phyloP scores from a whole-genome alignment of 1,140 invertebrate genomes.

The Brachionus rubens region DNA sequence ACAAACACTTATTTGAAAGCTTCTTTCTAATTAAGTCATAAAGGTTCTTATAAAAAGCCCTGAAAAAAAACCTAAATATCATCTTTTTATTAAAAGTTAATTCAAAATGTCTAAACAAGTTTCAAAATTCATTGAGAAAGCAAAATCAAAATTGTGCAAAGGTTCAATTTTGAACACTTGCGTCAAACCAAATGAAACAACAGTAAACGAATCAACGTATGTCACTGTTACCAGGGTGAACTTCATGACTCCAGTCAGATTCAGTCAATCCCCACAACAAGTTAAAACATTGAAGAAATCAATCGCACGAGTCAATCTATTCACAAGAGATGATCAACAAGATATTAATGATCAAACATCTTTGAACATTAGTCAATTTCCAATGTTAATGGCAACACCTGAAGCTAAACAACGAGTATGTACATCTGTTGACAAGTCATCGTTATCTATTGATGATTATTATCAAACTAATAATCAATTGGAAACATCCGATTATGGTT shows the following conservation, averaged over 20 bases:
- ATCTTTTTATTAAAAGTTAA: too few relatives aligned
- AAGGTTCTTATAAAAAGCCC: too few relatives aligned
- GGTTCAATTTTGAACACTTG: not conserved
- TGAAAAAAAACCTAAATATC: too few relatives aligned
- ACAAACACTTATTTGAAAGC: too few relatives aligned
- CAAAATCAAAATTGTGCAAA: not conserved
- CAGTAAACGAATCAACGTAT: not conserved
- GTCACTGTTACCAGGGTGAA: not conserved
- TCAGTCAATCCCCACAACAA: not conserved
- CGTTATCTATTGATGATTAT: too few relatives aligned
- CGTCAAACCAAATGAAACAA: not conserved
- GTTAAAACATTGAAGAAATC: constrained; percentile 7
- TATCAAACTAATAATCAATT: not conserved
- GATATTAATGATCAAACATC: not conserved
- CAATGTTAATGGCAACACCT: not conserved
- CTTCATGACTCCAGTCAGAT: not conserved
- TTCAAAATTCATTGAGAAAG: not conserved
- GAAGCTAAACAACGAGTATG: not conserved
- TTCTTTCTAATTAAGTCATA: too few relatives aligned
- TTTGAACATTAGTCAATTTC: not conserved
- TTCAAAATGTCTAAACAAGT: constrained; percentile 1
- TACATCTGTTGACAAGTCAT: not conserved
- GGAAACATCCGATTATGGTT: not conserved
- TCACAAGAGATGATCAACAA: not conserved
- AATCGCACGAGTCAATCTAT: not conserved